Base-by-base conservation (phyloP, 2,888 invertebrate species). In the Eristalis arbustorum region DNA sequence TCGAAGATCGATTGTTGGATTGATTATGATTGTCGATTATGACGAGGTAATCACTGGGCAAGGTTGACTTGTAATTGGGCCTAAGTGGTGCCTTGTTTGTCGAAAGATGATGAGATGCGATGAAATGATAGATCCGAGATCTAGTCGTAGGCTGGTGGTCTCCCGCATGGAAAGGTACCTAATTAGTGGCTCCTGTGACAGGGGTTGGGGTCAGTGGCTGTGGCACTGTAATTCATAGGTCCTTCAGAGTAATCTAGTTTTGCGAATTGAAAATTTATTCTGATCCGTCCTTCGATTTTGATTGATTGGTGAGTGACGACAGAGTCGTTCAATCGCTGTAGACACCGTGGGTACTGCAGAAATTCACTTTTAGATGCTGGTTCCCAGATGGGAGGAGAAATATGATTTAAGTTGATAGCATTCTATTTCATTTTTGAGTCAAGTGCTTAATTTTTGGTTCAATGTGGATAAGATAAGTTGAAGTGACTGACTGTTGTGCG, bases 1-100 rank as follows among this genome's bases (percentile, higher is more conserved):
- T 49, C 18, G 49, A 49, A 49, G 49, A 49, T 49, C 18, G 49
- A 49, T 49, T 49, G 49, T 49, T 18, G 56, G 13, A 34, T 28
- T 5, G 40, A 66, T 75, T 37, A 67, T 63, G 68, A 74, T 31
- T 31, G 57, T 62, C 37, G 34, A 61, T 76, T 62, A 76, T 40
- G 25, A 59, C 34, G 34, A 63, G 42, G 69, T 49, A 66, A 66
- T 71, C 49, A 76, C 72, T 72, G 77, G 56, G 34, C 59, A 49
- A 56, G 62, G 34, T n/a, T 3, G 14, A 34, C 10, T 34, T 56
- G 42, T 31, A 73, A 63, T 63, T 63, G 62, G 13, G 10, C 6
- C 14, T 49, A 28, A 37, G 49, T 64, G 63, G 34, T 34, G 49
- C 49, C 34, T 63, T 34, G 56, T 56, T 63, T 49, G 25, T 10